Base-by-base conservation (phyloP, 2,888 invertebrate species). In the Drosophila kambysellisi region DNA sequence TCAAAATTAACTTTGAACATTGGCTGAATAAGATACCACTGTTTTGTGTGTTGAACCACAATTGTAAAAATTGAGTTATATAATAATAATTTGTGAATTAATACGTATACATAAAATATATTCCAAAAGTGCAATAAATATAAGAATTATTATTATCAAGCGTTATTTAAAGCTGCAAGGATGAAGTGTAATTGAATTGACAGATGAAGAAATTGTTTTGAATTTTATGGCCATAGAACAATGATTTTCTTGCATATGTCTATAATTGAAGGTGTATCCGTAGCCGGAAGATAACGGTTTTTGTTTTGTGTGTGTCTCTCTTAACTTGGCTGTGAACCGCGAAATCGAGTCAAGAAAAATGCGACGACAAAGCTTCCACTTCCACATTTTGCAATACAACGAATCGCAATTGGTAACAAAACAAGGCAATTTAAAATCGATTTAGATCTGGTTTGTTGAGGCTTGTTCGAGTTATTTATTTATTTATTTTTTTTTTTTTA, bases 401-500 rank as follows among this genome's bases (percentile, higher is more conserved):
- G 8, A 43, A 61, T 70, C 1, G 58, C 65, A 77, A 70, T 64
- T 74, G 78, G 57, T 53, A 73, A 58, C 76, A 65, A 51, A 30
- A n/a, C 62, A 76, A 73, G 56, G 72, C 68, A 82, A 81, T 81
- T 82, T 79, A 76, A 81, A 81, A 82, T 71, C 81, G 70, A 81
- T 81, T 81, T 82, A 32, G 73, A 70, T 76, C 64, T 66, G 76
- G 76, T 63, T 67, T 53, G 68, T 52, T 32, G 43, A 50, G 67
- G 71, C 43, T 75, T 68, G 74, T 58, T 53, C 59, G 60, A 35
- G 4, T 41, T 25, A 25, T 25, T 25, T 25, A 25, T 25, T 25
- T 25, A 25, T 25, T 25, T 25, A 25, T 25, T 25, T 64, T 63
- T 51, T 54, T 63, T 70, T 60, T 63, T 59, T 43, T 73, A 39